A percentile compares a stretch with the other conserved stretches of the same genome.
Evolutionary conservation across 2,113 vertebrate genomes (phyloP).

Genomic region (Oncorhynchus clarkii): DNA sequence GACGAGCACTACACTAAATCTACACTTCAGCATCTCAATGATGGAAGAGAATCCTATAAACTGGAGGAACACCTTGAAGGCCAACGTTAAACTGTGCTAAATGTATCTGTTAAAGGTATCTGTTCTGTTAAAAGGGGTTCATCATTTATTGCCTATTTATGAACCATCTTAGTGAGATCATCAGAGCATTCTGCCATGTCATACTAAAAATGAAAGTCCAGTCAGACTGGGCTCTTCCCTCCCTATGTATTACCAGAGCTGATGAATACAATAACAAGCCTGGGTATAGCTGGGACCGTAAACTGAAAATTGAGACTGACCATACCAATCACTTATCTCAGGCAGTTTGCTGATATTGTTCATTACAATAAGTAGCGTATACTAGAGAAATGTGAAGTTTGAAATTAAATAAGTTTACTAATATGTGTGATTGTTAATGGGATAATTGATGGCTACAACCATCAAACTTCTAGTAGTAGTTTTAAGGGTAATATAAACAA

Average conservation of each 20-base stretch:
- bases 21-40: neutral
- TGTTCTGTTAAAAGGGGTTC: too few species aligned
- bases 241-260: constrained; percentile 51
- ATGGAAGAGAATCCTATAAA: neutral
- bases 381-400: too few species aligned
- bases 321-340: too few species aligned
- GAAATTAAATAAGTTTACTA: too few species aligned
- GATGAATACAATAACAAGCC: constrained; percentile 49
- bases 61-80: constrained; percentile 30
- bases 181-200: constrained; percentile 29
- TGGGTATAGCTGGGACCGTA: constrained; percentile 1
- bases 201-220: constrained; percentile 43
- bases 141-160: too few species aligned
- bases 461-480: too few species aligned
- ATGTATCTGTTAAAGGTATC: neutral
- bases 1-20: constrained; percentile 35
- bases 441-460: too few species aligned
- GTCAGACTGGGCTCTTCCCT: constrained; percentile 26
- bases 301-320: too few species aligned
- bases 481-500: too few species aligned
- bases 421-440: too few species aligned
- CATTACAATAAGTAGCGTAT: too few species aligned
- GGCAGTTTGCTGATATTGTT: too few species aligned
- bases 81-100: constrained; percentile 24
- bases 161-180: constrained; percentile 14